Base-by-base conservation (phyloP, 2,888 invertebrate genomes). In the Leucania comma region DNA sequence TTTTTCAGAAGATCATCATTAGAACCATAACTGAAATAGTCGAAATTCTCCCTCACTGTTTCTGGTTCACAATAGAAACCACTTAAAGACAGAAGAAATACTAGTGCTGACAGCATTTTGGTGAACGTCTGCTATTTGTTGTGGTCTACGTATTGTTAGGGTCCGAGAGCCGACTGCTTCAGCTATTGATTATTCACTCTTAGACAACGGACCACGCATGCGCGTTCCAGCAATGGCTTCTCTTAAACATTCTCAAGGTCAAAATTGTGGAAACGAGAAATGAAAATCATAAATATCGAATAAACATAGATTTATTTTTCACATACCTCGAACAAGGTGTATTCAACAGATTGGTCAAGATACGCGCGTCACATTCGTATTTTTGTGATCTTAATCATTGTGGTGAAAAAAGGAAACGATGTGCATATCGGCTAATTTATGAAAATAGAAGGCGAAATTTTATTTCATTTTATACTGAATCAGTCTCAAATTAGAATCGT, bases 371-470 rank as follows among this genome's bases (percentile, higher is more conserved):
- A 78, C 81, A 67, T 75, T 77, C 66, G 59, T 50, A 26, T 60
- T 68, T 72, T 78, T 61, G 70, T 82, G 68, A 79, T 73, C 72
- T 69, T 68, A 65, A 76, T 75, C 22, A 78, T 75, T 84, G 84
- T 87, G 84, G 83, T 85, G 83, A 88, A 86, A 74, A 48, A 75
- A 65, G n/a, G 22, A 85, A 76, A 76, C 69, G 76, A 85, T 71
- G 83, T 81, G 82, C 81, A 80, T 73, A 83, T 86, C 90, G 82
- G 85, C 86, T 89, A 90, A 87, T 88, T 73, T 94, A 94, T 86
- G 92, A 95, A 95, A 94, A 94, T 95, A 95, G 89, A 91, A 91
- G 90, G 88, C 88, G 92, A 93, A 93, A 93, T 94, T 93, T 92
- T 22, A 93, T 94, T 93, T 93, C 91, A 75, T 88, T 89, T 88